Evolutionary conservation across 1,140 invertebrate genomes (phyloP).

Genomic region (Aphis craccivora): DNA sequence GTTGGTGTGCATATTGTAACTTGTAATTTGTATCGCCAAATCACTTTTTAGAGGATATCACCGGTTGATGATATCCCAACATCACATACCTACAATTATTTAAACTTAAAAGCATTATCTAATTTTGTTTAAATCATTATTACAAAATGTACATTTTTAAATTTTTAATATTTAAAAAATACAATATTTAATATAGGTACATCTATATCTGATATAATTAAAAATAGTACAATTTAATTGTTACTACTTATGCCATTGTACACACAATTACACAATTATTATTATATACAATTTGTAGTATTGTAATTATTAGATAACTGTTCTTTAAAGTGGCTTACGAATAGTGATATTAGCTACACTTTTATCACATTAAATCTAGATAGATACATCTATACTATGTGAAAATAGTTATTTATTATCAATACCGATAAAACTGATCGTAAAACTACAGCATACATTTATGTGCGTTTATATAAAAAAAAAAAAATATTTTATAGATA

Average conservation of each 20-base stretch:
- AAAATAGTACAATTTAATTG: neutral
- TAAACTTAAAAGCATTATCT: neutral
- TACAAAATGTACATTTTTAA: neutral
- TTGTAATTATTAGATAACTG: neutral
- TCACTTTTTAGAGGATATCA: neutral
- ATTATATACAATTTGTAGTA: neutral
- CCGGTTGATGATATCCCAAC: neutral
- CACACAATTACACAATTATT: too few relatives aligned
- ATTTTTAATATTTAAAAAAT: neutral
- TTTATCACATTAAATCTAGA: constrained; percentile 8
- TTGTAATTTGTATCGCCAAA: too few relatives aligned
- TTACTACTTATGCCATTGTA: neutral
- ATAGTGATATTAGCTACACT: neutral
- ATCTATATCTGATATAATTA: too few relatives aligned
- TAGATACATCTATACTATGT: neutral
- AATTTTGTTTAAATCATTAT: too few relatives aligned
- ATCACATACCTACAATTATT: neutral
- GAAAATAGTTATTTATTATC: constrained; percentile 21
- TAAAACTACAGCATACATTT: constrained; percentile 8
- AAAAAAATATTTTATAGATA: constrained; percentile 11
- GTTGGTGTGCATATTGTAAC: too few relatives aligned
- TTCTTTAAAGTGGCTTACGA: neutral
- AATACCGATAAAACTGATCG: neutral
- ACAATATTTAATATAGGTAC: too few relatives aligned
- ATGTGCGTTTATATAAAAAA: neutral